phyloP scores from a whole-genome alignment of 2,113 vertebrate genomes.

The Hippoglossus stenolepis region DNA sequence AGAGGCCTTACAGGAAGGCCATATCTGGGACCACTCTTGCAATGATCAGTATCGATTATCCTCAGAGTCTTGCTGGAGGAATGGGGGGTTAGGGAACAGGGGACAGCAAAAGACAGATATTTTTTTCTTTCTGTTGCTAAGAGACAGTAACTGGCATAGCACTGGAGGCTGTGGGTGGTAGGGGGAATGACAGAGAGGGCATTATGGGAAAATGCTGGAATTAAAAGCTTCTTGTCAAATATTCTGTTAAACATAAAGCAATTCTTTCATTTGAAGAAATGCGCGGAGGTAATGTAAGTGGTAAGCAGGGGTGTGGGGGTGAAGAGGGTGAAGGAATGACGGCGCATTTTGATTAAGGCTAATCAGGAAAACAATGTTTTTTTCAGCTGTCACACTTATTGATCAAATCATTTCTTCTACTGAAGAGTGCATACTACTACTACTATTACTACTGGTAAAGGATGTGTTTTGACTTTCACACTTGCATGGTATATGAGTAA shows the following conservation, averaged over 20 bases:
- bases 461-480: background rate
- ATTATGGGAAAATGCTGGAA: background rate
- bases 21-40: conserved; percentile 73
- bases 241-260: background rate
- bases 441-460: background rate
- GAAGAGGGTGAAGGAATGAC: conserved; percentile 1
- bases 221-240: background rate
- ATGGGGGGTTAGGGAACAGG: conserved; percentile 6
- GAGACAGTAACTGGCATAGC: conserved; percentile 41
- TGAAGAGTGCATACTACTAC: background rate
- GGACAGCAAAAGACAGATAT: conserved; percentile 44
- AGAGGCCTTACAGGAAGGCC: conserved; percentile 75
- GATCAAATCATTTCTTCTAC: background rate
- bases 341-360: background rate
- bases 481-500: background rate
- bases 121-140: conserved; percentile 64
- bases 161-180: background rate
- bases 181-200: background rate
- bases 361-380: background rate
- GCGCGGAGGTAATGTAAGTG: background rate
- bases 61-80: conserved; percentile 33
- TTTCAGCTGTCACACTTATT: background rate
- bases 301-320: background rate
- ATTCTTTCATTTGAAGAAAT: conserved; percentile 8
- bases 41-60: conserved; percentile 82